Conservation (phyloP, 2,888 invertebrate species). For the Pseudococcus viburni region DNA sequence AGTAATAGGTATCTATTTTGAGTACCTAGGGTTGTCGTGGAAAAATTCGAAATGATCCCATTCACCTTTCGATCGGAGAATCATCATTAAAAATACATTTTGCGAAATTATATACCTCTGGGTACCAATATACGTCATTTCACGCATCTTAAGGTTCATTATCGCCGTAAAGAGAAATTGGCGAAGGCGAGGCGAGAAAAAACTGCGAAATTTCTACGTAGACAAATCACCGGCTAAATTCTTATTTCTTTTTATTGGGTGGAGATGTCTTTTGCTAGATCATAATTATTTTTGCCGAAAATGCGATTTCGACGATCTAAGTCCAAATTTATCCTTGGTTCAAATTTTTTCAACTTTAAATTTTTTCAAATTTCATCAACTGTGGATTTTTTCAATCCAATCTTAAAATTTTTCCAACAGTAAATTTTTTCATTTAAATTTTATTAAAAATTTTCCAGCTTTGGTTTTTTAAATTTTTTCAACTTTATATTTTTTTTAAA, state of each 20-base stretch:
- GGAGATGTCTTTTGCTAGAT: no score
- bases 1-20: background rate
- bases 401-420: no score
- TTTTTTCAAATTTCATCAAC: no score
- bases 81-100: conserved; percentile 27
- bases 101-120: background rate
- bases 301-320: no score
- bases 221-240: background rate
- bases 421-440: no score
- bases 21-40: background rate
- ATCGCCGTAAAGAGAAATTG: conserved; percentile 32
- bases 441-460: no score
- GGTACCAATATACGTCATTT: background rate
- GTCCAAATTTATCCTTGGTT: no score
- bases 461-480: no score
- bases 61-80: background rate
- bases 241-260: background rate
- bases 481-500: no score
- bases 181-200: background rate
- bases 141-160: conserved; percentile 15
- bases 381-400: no score
- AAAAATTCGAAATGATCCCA: background rate
- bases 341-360: no score
- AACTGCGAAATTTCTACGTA: background rate
- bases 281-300: no score